phyloP scores from a whole-genome alignment of 1,140 invertebrate genomes.

The Maniola jurtina region DNA sequence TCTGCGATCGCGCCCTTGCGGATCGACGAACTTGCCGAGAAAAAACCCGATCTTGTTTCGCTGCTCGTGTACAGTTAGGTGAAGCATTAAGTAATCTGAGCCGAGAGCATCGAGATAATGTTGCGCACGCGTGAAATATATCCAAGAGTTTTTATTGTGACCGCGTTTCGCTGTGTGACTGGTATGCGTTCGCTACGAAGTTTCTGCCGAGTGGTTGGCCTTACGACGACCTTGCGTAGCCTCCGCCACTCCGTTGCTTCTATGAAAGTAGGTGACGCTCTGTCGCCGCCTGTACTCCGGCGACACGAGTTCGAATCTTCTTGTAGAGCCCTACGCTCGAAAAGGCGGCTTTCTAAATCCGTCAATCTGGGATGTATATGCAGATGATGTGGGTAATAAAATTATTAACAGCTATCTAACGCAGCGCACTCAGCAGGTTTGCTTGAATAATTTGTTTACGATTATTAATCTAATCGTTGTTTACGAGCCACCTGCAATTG shows the following conservation, averaged over 20 bases:
- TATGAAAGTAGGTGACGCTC: slow-evolving; percentile 72
- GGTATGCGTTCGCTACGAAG: slow-evolving; percentile 71
- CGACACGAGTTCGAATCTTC: background rate
- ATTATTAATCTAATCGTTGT: slow-evolving; percentile 28
- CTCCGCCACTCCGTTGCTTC: slow-evolving; percentile 44
- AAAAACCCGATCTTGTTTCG: slow-evolving; percentile 73
- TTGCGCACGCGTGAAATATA: slow-evolving; percentile 77
- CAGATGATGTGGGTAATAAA: slow-evolving; percentile 30
- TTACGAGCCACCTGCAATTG: slow-evolving; percentile 28
- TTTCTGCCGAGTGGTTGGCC: slow-evolving; percentile 75
- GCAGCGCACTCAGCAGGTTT: slow-evolving; percentile 26
- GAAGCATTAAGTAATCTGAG: slow-evolving; percentile 75
- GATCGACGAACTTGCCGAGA: slow-evolving; percentile 70
- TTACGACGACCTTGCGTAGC: slow-evolving; percentile 70
- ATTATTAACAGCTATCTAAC: slow-evolving; percentile 34
- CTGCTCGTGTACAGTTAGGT: slow-evolving; percentile 68
- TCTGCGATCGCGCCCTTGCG: slow-evolving; percentile 45
- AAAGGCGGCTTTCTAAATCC: slow-evolving; percentile 66
- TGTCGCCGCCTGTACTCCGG: slow-evolving; percentile 26
- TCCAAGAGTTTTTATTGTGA: slow-evolving; percentile 73
- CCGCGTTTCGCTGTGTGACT: slow-evolving; percentile 70
- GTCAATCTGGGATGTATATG: slow-evolving; percentile 39
- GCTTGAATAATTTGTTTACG: slow-evolving; percentile 31
- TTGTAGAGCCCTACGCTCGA: slow-evolving; percentile 41
- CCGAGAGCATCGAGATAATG: slow-evolving; percentile 71